Conservation (phyloP, 2,113 vertebrate genomes). For the Formicarius rufipectus region DNA sequence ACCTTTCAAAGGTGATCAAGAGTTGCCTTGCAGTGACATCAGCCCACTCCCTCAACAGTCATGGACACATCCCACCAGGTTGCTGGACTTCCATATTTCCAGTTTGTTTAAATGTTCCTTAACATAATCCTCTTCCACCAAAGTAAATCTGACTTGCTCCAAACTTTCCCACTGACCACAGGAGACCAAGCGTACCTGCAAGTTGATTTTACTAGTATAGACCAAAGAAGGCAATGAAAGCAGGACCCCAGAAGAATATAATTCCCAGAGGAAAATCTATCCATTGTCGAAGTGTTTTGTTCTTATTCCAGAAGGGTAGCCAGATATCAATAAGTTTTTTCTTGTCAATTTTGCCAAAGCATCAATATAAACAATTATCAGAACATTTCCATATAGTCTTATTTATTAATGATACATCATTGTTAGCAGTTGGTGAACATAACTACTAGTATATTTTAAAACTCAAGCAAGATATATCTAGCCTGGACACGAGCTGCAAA, state of each 20-base stretch:
- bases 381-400: background rate
- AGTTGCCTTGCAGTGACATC: background rate
- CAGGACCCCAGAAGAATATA: background rate
- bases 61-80: background rate
- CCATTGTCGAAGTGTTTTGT: background rate
- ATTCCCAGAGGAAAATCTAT: background rate
- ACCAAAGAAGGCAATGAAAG: background rate
- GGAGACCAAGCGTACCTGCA: background rate
- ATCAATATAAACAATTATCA: background rate
- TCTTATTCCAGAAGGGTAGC: background rate
- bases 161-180: background rate
- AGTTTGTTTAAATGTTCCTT: background rate
- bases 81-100: background rate
- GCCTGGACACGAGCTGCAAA: background rate
- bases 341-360: background rate
- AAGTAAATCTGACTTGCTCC: background rate
- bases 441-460: background rate
- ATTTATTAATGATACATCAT: background rate
- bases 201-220: background rate
- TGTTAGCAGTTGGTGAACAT: background rate
- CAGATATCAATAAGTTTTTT: background rate
- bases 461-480: background rate
- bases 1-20: background rate
- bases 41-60: background rate
- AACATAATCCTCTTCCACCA: background rate